phyloP scores from a whole-genome alignment of 2,113 vertebrate species.

The Opisthocomus hoazin region DNA sequence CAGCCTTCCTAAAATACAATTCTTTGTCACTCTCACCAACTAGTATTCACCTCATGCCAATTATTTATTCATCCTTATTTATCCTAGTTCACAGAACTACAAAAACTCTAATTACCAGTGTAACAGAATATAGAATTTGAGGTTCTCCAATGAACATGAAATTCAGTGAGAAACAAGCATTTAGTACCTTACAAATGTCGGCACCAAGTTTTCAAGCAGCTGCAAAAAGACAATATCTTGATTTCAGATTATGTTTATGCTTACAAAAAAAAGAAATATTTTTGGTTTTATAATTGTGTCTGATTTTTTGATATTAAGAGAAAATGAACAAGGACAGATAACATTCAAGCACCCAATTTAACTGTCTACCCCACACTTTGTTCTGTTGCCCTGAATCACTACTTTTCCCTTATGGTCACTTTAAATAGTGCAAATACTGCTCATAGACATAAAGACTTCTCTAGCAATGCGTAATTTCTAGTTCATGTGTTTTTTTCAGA shows the following conservation, averaged over 20 bases:
- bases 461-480: background rate
- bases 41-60: background rate
- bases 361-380: background rate
- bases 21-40: background rate
- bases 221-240: background rate
- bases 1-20: background rate
- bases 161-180: background rate
- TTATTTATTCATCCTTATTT: background rate
- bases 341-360: background rate
- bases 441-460: background rate
- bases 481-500: background rate
- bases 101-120: background rate
- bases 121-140: background rate
- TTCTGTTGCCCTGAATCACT: background rate
- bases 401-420: background rate
- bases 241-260: background rate
- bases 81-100: background rate
- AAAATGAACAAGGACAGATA: background rate
- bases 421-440: background rate
- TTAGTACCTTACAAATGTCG: background rate
- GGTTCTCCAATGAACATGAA: background rate
- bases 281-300: accelerated
- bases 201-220: too few relatives aligned
- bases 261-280: background rate
- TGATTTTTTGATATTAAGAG: background rate